Conservation (phyloP, 37 sponge, comb jelly and placozoan species). For the Petrosia ficiformis region DNA sequence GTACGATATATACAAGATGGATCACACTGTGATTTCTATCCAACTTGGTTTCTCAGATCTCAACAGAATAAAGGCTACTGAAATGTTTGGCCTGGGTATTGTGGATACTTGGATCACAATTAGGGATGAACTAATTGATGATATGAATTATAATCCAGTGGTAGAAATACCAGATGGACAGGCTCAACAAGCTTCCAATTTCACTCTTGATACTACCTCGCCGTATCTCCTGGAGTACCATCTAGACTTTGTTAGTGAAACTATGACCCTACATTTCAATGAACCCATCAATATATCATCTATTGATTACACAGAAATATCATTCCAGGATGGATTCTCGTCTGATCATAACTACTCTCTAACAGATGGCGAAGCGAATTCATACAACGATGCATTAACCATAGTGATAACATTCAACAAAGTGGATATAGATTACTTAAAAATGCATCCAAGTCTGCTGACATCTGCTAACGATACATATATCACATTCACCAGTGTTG, state of each 20-base stretch:
- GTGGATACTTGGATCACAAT: slow-evolving; percentile 64
- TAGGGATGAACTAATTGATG: slow-evolving; percentile 29
- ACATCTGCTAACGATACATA: slow-evolving; percentile 73
- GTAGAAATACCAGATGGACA: slow-evolving; percentile 41
- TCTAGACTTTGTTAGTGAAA: slow-evolving; percentile 75
- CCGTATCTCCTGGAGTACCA: slow-evolving; percentile 65
- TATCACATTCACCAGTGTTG: slow-evolving; percentile 54
- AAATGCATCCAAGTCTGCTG: slow-evolving; percentile 57
- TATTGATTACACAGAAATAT: slow-evolving; percentile 55
- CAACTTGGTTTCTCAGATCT: slow-evolving; percentile 50
- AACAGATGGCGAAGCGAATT: slow-evolving; percentile 51
- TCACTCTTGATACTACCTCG: slow-evolving; percentile 66
- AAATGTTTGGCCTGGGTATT: slow-evolving; percentile 48
- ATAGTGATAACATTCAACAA: slow-evolving; percentile 57
- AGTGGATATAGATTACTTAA: slow-evolving; percentile 50
- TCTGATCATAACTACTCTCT: slow-evolving; percentile 59
- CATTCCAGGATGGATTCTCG: slow-evolving; percentile 65
- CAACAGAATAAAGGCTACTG: slow-evolving; percentile 65
- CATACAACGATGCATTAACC: slow-evolving; percentile 28
- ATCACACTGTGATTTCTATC: slow-evolving; percentile 38
- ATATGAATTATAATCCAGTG: slow-evolving; percentile 74
- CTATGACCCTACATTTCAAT: slow-evolving; percentile 71
- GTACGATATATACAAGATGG: background rate
- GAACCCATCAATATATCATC: slow-evolving; percentile 77
- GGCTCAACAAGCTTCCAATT: slow-evolving; percentile 54